These are phyloP conservation scores for Anthopleura xanthogrammica DNA, from an alignment of 92 coral and sea anemone species.

Conservation along the genomic window DNA sequence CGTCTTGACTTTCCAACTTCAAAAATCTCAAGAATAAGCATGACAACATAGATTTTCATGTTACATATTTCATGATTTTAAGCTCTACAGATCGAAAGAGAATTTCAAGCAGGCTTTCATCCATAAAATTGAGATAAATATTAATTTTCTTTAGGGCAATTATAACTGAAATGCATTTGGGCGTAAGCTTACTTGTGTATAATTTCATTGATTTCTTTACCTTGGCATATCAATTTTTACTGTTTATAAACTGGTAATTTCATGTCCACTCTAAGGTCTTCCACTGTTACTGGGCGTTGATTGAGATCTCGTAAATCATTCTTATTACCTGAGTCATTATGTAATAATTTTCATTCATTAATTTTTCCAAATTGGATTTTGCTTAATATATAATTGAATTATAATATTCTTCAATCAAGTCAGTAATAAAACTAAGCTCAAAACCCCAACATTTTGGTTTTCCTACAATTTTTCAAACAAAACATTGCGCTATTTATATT, in stretches of 20 bases:
- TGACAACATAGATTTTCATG: not conserved
- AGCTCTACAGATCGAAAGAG: not conserved
- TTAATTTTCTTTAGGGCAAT: too few relatives aligned
- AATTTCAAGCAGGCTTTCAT: not conserved
- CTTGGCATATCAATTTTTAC: not conserved
- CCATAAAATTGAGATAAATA: too few relatives aligned
- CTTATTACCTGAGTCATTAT: not conserved
- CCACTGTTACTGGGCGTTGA: not conserved
- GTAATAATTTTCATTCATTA: not conserved
- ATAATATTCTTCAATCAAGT: too few relatives aligned
- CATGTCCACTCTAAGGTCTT: not conserved
- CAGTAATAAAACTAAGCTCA: not conserved
- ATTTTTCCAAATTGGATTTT: not conserved
- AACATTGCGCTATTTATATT: not conserved
- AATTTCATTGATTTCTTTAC: not conserved
- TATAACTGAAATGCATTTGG: not conserved
- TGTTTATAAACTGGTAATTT: not conserved
- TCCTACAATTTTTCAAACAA: not conserved
- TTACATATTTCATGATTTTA: not conserved
- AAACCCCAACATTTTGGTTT: not conserved
- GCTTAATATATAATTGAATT: too few relatives aligned
- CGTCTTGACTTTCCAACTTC: not conserved
- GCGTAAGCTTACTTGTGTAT: not conserved
- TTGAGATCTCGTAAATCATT: not conserved
- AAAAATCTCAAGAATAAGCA: not conserved